Evolutionary conservation across 2,797 vertebrate species (phyloP), one percentile per base, ranked within the genome.

Genomic region (Eulemur albifrons): DNA sequence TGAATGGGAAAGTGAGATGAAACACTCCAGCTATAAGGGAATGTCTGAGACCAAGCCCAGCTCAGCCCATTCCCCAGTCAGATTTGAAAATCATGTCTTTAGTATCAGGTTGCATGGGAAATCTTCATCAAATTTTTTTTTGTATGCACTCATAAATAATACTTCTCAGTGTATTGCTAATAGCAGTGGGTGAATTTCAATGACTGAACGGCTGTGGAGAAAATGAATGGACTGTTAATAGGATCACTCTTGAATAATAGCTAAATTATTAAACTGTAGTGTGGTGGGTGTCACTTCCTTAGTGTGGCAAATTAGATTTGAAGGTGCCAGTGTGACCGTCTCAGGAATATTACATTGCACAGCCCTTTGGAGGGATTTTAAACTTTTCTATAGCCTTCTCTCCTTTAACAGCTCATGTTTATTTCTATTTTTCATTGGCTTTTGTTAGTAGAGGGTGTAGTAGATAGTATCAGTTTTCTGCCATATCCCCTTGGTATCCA

Each of bases 171-270:
- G 72, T 93, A 83, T 94, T 81, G 67, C 90, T 90, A 95, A 96
- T 81, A 90, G 81, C 95, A 81, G 90, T 88, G 90, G 85, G 88
- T 93, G 88, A 94, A 97, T 97, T 97, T 95, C 92, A 96, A 4
- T 69, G 93, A 90, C 73, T 90, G 83, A 81, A 67, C 72, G 77
- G 54, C 92, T 12, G 4, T 70, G 61, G 52, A 95, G 95, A 94
- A 97, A 97, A 96, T 96, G 92, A 97, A 97, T 97, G 87, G 89
- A 83, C 88, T 88, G 69, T 95, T 97, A 97, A 96, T 96, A 96
- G 90, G 95, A 73, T 96, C 17, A 4, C 61, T 96, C 76, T 93
- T 11, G 65, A 95, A 97, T 96, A 97, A 98, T 90, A 90, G 90
- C 88, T 95, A 97, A 96, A 97, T 96, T 90, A 96, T 97, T 90